These are phyloP conservation scores for Lontra canadensis DNA, from an alignment of 2,113 vertebrate species.

Conservation along the genomic window DNA sequence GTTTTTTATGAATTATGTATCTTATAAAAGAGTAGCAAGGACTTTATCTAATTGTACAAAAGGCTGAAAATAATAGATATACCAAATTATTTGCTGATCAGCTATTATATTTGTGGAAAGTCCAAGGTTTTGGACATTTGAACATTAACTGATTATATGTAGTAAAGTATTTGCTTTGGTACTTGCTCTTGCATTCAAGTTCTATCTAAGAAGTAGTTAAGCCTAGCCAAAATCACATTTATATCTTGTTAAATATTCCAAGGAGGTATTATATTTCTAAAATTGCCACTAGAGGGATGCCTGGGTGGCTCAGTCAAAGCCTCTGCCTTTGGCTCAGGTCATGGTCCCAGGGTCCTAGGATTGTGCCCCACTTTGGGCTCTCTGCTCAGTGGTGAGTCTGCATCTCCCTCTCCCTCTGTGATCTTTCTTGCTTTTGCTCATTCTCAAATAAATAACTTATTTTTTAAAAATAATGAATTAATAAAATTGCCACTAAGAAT, in stretches of 20 bases:
- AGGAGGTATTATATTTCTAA: background rate
- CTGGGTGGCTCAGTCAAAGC: background rate
- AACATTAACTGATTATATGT: background rate
- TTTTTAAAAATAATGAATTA: background rate
- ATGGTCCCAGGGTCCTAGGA: background rate
- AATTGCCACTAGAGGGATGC: background rate
- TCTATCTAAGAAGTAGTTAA: background rate
- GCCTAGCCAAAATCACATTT: conserved; percentile 17
- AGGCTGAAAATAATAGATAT: background rate
- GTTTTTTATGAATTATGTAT: conserved; percentile 51
- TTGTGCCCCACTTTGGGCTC: background rate
- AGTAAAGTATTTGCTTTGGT: background rate
- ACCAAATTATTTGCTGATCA: background rate
- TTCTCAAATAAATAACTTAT: background rate
- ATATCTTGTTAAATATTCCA: background rate
- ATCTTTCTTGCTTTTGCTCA: too few species aligned
- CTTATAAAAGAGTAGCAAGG: background rate
- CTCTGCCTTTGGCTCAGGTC: background rate
- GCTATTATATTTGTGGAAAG: background rate
- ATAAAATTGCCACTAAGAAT: background rate
- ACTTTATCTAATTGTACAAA: background rate
- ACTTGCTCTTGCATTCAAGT: background rate
- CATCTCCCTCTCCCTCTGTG: too few species aligned
- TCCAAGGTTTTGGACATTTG: background rate
- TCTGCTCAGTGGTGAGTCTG: too few species aligned